These are phyloP conservation scores for Ia io DNA, from an alignment of 2,113 vertebrate genomes.

Conservation along the genomic window DNA sequence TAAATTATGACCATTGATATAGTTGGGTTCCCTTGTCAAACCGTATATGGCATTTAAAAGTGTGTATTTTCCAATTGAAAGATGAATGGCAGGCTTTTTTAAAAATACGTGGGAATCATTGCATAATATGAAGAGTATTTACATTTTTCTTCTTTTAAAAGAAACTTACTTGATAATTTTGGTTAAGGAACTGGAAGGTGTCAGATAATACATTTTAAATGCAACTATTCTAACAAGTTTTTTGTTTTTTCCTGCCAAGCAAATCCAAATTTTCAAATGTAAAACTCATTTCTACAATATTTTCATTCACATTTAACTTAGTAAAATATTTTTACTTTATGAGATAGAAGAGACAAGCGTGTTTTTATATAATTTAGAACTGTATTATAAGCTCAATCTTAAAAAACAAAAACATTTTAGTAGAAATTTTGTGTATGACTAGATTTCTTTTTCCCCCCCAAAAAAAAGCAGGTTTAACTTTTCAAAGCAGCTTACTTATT, in stretches of 20 bases:
- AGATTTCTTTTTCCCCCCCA: not conserved
- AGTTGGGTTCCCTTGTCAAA: conserved; percentile 24
- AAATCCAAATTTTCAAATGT: conserved; percentile 55
- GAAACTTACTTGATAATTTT: conserved; percentile 45
- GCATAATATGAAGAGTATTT: not conserved
- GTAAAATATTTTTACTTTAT: conserved; percentile 67
- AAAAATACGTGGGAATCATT: not conserved
- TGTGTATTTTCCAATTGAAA: not conserved
- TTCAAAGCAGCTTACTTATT: not conserved
- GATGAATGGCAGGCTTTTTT: not conserved
- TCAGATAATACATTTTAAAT: conserved; percentile 69
- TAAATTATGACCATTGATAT: not conserved
- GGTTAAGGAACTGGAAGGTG: conserved; percentile 59
- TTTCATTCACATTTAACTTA: conserved; percentile 64
- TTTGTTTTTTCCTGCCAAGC: conserved; percentile 31
- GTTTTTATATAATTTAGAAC: conserved; percentile 22
- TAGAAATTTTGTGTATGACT: not conserved
- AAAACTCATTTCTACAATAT: conserved; percentile 57
- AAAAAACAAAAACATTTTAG: conserved; percentile 4
- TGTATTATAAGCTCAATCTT: not conserved
- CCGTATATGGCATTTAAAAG: not conserved
- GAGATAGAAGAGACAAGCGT: not conserved
- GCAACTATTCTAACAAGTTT: conserved; percentile 59
- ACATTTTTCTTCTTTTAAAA: conserved; percentile 47
- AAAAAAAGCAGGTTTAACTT: conserved; percentile 19